Evolutionary conservation across 2,797 vertebrate species (phyloP).

Genomic region (Spinus pinus): DNA sequence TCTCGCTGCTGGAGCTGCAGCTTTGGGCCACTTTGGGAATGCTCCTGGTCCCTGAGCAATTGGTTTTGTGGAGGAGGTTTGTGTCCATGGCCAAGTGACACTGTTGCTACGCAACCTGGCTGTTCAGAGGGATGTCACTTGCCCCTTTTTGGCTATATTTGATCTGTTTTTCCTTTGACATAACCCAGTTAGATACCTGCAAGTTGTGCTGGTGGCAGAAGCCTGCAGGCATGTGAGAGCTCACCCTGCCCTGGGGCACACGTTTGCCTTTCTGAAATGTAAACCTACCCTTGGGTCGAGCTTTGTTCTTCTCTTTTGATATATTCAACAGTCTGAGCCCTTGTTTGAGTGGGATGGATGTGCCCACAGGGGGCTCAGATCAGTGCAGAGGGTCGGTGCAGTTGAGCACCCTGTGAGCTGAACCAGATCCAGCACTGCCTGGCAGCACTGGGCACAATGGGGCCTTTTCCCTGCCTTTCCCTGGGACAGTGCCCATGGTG

Average conservation of each 20-base stretch:
- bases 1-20: background rate
- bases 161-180: fast-evolving
- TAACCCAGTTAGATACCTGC: background rate
- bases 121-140: background rate
- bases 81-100: background rate
- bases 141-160: fast-evolving
- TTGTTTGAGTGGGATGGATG: background rate
- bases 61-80: background rate
- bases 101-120: fast-evolving
- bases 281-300: background rate
- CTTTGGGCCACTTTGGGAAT: background rate
- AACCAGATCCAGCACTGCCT: background rate
- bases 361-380: background rate
- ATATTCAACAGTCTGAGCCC: background rate
- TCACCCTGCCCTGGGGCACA: background rate
- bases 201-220: background rate
- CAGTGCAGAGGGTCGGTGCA: background rate
- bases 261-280: background rate
- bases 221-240: fast-evolving
- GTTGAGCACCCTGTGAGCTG: background rate
- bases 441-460: fast-evolving
- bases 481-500: background rate
- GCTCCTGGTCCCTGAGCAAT: background rate
- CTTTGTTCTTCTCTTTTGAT: background rate
- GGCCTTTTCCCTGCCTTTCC: background rate